A percentile compares a stretch with the other conserved stretches of the same genome.
Evolutionary conservation across 1,140 invertebrate species (phyloP).

Genomic region (Bradynema listronoti): DNA sequence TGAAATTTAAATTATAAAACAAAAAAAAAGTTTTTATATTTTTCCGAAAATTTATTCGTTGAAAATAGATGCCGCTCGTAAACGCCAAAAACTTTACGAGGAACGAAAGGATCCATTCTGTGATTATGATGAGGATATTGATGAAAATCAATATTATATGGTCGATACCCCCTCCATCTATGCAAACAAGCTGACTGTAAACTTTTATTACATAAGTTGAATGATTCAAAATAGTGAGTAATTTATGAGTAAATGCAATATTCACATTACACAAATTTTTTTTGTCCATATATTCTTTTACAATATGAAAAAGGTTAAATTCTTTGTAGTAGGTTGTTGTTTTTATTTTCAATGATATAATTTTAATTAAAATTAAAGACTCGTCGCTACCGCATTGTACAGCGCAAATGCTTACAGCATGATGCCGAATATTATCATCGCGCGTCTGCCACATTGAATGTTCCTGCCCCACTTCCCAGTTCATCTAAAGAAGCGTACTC

Average conservation of each 20-base stretch:
- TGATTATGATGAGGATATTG: background rate
- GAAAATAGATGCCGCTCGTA: slow-evolving; percentile 1
- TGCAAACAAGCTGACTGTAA: background rate
- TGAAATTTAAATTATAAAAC: background rate
- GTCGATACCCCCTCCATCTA: background rate
- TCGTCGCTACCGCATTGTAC: too few species aligned
- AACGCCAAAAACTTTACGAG: slow-evolving; percentile 2
- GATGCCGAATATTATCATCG: too few species aligned
- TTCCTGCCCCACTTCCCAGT: too few species aligned
- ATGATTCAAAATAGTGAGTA: background rate
- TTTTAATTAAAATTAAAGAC: too few species aligned
- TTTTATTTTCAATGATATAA: too few species aligned
- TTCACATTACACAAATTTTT: background rate
- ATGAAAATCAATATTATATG: background rate
- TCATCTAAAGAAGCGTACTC: too few species aligned
- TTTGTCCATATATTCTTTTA: background rate
- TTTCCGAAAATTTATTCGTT: background rate
- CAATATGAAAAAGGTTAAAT: too few species aligned
- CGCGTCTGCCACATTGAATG: too few species aligned
- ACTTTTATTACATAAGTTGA: background rate
- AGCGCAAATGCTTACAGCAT: too few species aligned
- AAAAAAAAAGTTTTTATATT: too few species aligned
- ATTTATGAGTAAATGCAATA: background rate
- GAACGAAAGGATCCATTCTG: slow-evolving; percentile 3
- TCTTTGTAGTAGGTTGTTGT: too few species aligned